Evolutionary conservation across 2,797 vertebrate species (phyloP), one percentile per base, ranked within the genome.

Genomic region (Apogon talboti): DNA sequence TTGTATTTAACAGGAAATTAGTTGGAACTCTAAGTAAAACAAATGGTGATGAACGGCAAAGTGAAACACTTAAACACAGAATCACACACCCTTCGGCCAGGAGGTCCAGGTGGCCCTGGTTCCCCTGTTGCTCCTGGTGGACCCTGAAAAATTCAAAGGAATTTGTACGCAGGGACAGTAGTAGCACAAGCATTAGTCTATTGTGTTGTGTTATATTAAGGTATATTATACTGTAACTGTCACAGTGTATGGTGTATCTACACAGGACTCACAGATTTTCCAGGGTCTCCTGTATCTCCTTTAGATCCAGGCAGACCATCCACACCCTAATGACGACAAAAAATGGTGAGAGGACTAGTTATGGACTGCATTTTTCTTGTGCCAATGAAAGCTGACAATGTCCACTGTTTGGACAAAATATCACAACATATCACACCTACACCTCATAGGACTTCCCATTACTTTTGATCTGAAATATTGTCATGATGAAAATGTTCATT

Each of bases 211-310:
- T 40, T 8, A 50, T 49, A 35, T 43, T 42, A 10, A 52, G 14
- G 44, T 16, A 12, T 24, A 7, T 21, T 15, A 15, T 28, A 5
- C 24, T 28, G 6, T 11, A 11, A 3, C 12, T 33, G 21, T 30
- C 6, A 19, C 0, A 19, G 47, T 33, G 24, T 24, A 3, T 35
- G 7, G 9, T 13, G 11, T 37, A 2, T 55, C 4, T 28, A 6
- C 6, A 28, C 24, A 28, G 24, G 6, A 48, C 96, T 95, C 84
- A 99, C 98, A 43, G 95, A 89, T 83, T 97, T 97, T 11, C 98
- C 98, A 13, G 96, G 74, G 43, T 98, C 98, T 6, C 98, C 98
- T 0, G 93, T 94, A 0, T 99, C 97, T 75, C 98, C 98, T 93
- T 98, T 99, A 80, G 96, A 92, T 33, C 98, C 98, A 1, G 93